phyloP scores from a whole-genome alignment of 1,140 invertebrate genomes.

The Lucilia cuprina region DNA sequence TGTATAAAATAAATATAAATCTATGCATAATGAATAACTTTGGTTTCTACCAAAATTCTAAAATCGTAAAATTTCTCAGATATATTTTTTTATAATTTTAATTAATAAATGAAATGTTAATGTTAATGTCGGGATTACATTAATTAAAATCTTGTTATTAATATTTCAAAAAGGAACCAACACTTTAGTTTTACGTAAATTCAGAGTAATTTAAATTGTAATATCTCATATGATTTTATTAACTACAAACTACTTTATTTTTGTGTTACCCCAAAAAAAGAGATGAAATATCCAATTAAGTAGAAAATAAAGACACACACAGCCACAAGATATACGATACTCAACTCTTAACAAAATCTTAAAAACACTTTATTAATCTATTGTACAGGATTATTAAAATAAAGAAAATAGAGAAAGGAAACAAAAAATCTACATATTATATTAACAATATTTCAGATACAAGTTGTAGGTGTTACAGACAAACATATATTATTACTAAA shows the following conservation, averaged over 20 bases:
- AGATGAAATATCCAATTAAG: background rate
- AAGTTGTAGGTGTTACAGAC: background rate
- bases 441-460: background rate
- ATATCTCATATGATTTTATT: too few species aligned
- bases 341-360: background rate
- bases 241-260: too few species aligned
- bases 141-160: too few species aligned
- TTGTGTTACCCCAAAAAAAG: background rate
- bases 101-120: too few species aligned
- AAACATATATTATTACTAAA: background rate
- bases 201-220: too few species aligned
- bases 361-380: background rate
- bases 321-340: background rate
- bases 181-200: too few species aligned
- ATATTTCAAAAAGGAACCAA: too few species aligned
- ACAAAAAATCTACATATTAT: background rate
- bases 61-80: too few species aligned
- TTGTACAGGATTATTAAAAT: background rate
- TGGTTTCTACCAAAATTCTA: too few species aligned
- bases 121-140: too few species aligned
- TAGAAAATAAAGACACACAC: background rate
- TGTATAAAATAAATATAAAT: too few species aligned
- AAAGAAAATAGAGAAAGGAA: background rate
- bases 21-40: too few species aligned
- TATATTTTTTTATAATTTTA: constrained; percentile 35